Percentiles rank a stretch among this genome's conserved stretches.
These are phyloP conservation scores for Lepidurus arcticus DNA, from an alignment of 1,140 invertebrate species.

Conservation along the genomic window DNA sequence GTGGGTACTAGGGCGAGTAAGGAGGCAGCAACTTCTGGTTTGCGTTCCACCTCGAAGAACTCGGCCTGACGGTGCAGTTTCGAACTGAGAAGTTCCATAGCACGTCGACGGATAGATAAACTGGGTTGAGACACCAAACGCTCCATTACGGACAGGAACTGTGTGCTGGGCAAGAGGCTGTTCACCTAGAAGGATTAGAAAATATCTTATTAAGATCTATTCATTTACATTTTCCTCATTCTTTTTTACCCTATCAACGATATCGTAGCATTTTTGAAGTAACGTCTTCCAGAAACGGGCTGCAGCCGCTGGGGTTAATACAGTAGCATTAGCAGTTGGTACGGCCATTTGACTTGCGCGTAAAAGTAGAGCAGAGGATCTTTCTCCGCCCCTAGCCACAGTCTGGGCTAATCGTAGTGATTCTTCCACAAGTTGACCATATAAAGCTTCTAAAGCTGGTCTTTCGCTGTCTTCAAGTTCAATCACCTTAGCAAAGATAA, in stretches of 20 bases:
- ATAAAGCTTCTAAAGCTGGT: conserved; percentile 52
- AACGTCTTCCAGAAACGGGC: conserved; percentile 72
- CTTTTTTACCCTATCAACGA: conserved; percentile 40
- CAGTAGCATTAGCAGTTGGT: not conserved
- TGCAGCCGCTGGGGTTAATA: conserved; percentile 47
- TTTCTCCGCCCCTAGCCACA: conserved; percentile 54
- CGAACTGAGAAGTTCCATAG: conserved; percentile 73
- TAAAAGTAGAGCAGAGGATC: conserved; percentile 39
- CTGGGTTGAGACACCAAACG: conserved; percentile 52
- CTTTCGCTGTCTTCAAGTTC: conserved; percentile 46
- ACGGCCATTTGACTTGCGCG: not conserved
- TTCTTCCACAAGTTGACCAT: conserved; percentile 61
- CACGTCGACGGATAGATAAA: conserved; percentile 64
- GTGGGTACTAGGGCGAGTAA: conserved; percentile 58
- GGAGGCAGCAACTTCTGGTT: conserved; percentile 42
- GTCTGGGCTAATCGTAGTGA: conserved; percentile 60
- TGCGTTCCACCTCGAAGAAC: conserved; percentile 47
- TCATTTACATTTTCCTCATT: not conserved
- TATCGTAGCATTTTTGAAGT: conserved; percentile 66
- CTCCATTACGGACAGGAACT: conserved; percentile 67
- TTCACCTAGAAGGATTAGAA: conserved; percentile 50
- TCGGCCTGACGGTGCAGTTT: conserved; percentile 64
- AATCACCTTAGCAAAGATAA: conserved; percentile 42
- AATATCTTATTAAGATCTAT: not conserved
- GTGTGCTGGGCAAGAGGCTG: conserved; percentile 63